Percentiles rank a stretch among this genome's conserved stretches.
Conservation (phyloP, 2,113 vertebrate genomes). For the Mirounga angustirostris region DNA sequence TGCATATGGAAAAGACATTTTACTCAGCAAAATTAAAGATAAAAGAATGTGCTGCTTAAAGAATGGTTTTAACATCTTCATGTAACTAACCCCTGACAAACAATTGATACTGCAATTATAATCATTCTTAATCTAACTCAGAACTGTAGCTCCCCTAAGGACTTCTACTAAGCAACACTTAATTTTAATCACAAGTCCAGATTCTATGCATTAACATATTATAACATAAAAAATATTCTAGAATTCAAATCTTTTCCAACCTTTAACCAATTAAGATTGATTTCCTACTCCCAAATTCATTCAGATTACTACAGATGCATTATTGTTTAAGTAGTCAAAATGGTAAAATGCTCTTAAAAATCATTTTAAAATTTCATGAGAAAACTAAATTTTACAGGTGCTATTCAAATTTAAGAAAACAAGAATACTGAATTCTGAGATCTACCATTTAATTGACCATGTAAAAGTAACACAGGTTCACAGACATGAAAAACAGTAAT, state of each 20-base stretch:
- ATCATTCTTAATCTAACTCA: background rate
- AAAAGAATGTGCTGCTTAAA: background rate
- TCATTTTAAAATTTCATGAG: background rate
- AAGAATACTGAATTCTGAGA: background rate
- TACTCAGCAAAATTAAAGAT: constrained; percentile 6
- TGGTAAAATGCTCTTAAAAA: constrained; percentile 1
- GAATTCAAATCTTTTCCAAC: constrained; percentile 10
- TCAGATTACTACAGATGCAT: background rate
- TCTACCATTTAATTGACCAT: constrained; percentile 39
- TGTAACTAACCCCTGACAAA: background rate
- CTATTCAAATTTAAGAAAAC: constrained; percentile 18
- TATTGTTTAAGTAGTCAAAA: background rate
- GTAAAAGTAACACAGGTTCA: constrained; percentile 20
- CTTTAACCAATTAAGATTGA: background rate
- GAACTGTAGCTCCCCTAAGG: background rate
- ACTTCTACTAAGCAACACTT: background rate
- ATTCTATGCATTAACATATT: background rate
- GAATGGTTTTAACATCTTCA: background rate
- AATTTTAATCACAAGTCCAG: background rate
- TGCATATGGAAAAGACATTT: background rate
- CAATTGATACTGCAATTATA: background rate
- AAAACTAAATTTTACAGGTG: background rate
- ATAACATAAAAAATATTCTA: background rate
- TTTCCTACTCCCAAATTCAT: background rate
- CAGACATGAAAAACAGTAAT: background rate